A percentile compares a stretch with the other conserved stretches of the same genome.
These are phyloP conservation scores for Bursaphelenchus okinawaensis DNA, from an alignment of 2,888 invertebrate species.

Conservation along the genomic window DNA sequence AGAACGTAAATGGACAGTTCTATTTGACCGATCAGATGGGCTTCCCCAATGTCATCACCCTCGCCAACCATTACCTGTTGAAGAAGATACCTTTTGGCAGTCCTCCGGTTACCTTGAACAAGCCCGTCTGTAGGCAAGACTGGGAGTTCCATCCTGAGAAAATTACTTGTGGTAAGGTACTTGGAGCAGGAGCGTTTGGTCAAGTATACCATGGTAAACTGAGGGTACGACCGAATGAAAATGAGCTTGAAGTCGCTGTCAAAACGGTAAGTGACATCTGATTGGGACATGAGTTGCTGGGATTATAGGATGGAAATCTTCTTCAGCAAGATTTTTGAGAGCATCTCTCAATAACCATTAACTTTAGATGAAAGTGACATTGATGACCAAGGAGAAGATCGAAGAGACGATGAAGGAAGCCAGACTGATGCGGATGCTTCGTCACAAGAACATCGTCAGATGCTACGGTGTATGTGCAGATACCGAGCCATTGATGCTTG, in stretches of 20 bases:
- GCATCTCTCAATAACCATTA: background rate
- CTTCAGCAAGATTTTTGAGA: background rate
- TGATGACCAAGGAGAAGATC: conserved; percentile 21
- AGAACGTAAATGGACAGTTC: background rate
- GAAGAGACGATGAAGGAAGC: conserved; percentile 67
- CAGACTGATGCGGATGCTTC: conserved; percentile 87
- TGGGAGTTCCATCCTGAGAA: conserved; percentile 20
- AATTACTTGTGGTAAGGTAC: background rate
- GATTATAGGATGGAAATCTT: too few species aligned
- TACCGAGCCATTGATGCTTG: conserved; percentile 95
- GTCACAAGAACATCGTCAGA: conserved; percentile 90
- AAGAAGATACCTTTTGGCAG: conserved; percentile 12
- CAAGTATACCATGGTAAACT: conserved; percentile 14
- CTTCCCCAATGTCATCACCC: conserved; percentile 15
- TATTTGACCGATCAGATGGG: background rate
- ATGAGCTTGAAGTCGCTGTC: conserved; percentile 12
- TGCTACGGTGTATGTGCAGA: conserved; percentile 94
- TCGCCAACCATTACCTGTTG: conserved; percentile 13
- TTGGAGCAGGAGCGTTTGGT: conserved; percentile 21
- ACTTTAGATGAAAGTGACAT: conserved; percentile 14
- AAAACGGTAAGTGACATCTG: conserved; percentile 2
- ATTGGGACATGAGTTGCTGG: too few species aligned
- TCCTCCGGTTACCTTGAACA: background rate
- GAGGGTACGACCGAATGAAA: background rate
- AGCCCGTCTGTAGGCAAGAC: conserved; percentile 17